phyloP scores from a whole-genome alignment of 2,113 vertebrate species.

The Corydoras maculifer region DNA sequence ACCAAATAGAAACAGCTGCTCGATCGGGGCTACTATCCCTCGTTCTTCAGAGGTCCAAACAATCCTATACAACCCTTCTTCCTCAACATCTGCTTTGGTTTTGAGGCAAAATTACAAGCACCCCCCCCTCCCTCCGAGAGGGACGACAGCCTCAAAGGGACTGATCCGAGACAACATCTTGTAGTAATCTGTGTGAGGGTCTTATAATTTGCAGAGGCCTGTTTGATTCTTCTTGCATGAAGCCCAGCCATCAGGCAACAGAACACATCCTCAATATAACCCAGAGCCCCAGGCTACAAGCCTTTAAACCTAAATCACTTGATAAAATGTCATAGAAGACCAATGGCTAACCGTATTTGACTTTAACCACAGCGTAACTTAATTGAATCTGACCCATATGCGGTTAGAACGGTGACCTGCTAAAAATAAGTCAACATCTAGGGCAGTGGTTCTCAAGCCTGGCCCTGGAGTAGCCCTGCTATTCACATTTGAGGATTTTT shows the following conservation, averaged over 20 bases:
- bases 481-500: not conserved
- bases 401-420: conserved; percentile 2
- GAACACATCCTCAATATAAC: conserved; percentile 10
- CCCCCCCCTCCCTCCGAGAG: conserved; percentile 49
- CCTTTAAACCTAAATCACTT: conserved; percentile 22
- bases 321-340: conserved; percentile 24
- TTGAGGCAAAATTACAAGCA: conserved; percentile 53
- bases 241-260: conserved; percentile 1
- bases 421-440: not conserved
- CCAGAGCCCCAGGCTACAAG: conserved; percentile 1
- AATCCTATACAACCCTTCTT: conserved; percentile 43
- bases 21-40: conserved; percentile 36
- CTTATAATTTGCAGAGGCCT: conserved; percentile 25
- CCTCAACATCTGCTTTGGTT: conserved; percentile 59
- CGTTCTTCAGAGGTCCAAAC: conserved; percentile 10
- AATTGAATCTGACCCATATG: conserved; percentile 19
- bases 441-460: not conserved
- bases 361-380: conserved; percentile 25
- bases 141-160: conserved; percentile 48
- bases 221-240: conserved; percentile 24
- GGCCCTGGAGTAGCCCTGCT: not conserved
- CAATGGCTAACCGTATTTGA: conserved; percentile 16
- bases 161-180: conserved; percentile 49
- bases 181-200: conserved; percentile 41
- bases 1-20: conserved; percentile 49